Conservation (phyloP, 2,888 invertebrate species). For the Aphidius colemani region DNA sequence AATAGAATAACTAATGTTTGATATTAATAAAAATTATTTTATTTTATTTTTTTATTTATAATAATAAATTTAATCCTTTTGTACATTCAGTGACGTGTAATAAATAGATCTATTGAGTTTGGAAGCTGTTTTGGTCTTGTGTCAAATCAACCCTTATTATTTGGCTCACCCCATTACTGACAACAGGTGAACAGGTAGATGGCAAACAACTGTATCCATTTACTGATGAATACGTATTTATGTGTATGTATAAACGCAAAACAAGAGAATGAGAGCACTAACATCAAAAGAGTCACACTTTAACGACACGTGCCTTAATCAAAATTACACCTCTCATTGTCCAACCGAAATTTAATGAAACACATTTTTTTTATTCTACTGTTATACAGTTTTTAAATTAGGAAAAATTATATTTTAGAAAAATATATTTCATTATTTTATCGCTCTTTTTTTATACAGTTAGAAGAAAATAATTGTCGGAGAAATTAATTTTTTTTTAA, state of each 20-base stretch:
- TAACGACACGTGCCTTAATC: constrained; percentile 44
- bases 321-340: constrained; percentile 19
- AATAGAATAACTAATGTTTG: too few species aligned
- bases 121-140: constrained; percentile 49
- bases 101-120: constrained; percentile 38
- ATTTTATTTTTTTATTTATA: neutral
- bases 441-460: too few species aligned
- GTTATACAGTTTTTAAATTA: too few species aligned
- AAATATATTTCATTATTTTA: too few species aligned
- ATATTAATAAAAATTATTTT: too few species aligned
- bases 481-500: too few species aligned
- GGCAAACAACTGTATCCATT: constrained; percentile 52
- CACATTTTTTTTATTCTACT: too few species aligned
- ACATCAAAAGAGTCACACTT: constrained; percentile 10
- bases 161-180: constrained; percentile 24
- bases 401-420: too few species aligned
- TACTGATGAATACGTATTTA: constrained; percentile 32
- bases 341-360: neutral
- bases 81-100: constrained; percentile 29
- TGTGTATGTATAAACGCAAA: constrained; percentile 10
- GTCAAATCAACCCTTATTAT: constrained; percentile 40
- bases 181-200: constrained; percentile 52
- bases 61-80: neutral
- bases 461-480: too few species aligned
- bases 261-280: constrained; percentile 5